Percentiles rank a stretch among this genome's conserved stretches.
Evolutionary conservation across 1,140 invertebrate species (phyloP).

Genomic region (Phortica variegata): DNA sequence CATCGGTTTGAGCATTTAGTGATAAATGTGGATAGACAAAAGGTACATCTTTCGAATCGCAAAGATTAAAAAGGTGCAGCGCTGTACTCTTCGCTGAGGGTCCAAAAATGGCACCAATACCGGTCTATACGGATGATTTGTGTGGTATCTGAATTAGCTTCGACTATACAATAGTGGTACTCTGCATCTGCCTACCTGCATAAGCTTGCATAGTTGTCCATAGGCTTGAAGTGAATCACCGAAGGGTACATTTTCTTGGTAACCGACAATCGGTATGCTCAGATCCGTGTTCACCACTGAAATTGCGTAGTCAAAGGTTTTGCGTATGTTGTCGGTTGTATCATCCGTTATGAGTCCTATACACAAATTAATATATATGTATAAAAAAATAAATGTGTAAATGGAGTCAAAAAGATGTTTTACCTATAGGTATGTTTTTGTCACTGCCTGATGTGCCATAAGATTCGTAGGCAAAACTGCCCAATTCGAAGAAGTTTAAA

Average conservation of each 20-base stretch:
- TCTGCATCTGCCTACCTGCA: conserved; percentile 37
- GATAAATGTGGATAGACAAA: conserved; percentile 76
- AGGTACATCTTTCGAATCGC: conserved; percentile 84
- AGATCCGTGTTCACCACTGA: conserved; percentile 41
- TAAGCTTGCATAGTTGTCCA: conserved; percentile 50
- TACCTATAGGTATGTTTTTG: conserved; percentile 37
- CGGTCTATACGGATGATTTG: conserved; percentile 55
- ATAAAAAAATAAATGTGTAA: background rate
- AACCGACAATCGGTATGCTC: conserved; percentile 31
- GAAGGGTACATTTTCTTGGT: conserved; percentile 29
- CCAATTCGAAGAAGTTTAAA: conserved; percentile 20
- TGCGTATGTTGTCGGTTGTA: conserved; percentile 29
- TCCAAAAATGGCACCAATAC: conserved; percentile 79
- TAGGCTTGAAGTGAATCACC: conserved; percentile 56
- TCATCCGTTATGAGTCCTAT: conserved; percentile 45
- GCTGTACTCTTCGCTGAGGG: conserved; percentile 68
- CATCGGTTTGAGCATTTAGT: conserved; percentile 58
- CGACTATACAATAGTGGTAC: background rate
- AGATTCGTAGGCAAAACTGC: conserved; percentile 12
- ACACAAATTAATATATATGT: background rate
- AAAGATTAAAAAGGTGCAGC: conserved; percentile 80
- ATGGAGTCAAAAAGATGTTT: conserved; percentile 13
- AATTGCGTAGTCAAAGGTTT: conserved; percentile 47
- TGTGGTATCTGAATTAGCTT: background rate
- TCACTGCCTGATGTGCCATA: conserved; percentile 8